Evolutionary conservation across 2,797 vertebrate genomes (phyloP), one percentile per base, ranked within the genome.

Genomic region (Aphelocoma californica): DNA sequence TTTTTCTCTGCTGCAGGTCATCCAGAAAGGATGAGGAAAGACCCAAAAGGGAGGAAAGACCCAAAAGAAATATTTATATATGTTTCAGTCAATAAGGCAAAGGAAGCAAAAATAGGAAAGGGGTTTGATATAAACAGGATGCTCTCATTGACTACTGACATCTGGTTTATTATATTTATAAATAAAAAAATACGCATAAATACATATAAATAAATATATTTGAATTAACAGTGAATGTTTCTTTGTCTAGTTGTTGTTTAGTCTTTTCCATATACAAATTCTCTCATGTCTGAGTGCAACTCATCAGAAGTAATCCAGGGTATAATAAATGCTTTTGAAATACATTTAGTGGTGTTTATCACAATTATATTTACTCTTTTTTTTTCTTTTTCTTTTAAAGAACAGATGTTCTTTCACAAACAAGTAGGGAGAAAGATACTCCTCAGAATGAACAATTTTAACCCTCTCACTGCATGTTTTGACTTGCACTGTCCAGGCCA

Each of bases 201-300:
- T 47, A 13, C 2, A 18, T 10, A 24, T 9, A 40, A 14, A 54
- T 31, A 19, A 14, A 26, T 40, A 23, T 11, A 32, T 26, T n/a
- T 32, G 3, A 50, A 58, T 14, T 64, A 18, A 8, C 15, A 36
- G 31, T 0, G 6, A 90, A 69, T 62, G 5, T 34, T 18, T 69
- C 8, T 26, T 58, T 54, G 18, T 28, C 9, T 56, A 48, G 34
- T 3, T 1, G 34, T 54, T 50, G 7, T 38, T 77, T 34, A 53
- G 10, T 20, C 18, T 74, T 66, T 81, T 73, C 10, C 29, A 3
- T 20, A 44, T 14, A 13, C 3, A 72, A 56, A 51, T 24, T 42
- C 14, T 18, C 16, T n/a, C 0, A 0, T 28, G 14, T 60, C 3
- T 23, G 56, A 60, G 12, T 53, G 25, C 12, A 79, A 36, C 5